phyloP scores from a whole-genome alignment of 2,888 invertebrate species.

The Rhyacophila evoluta region DNA sequence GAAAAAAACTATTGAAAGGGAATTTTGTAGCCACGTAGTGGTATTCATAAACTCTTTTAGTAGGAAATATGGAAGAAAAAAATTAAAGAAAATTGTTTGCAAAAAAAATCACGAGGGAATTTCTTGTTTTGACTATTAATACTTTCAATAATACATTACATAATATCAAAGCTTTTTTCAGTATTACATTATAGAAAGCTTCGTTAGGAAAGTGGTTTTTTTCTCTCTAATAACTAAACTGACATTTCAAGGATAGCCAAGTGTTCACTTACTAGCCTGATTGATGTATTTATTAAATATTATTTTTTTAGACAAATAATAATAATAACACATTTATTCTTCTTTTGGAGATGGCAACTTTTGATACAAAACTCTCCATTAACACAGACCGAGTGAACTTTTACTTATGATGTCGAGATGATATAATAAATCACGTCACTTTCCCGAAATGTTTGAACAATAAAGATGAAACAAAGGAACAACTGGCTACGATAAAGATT shows the following conservation, averaged over 20 bases:
- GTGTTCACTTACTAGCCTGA: background rate
- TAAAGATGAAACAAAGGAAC: conserved; percentile 17
- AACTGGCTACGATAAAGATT: background rate
- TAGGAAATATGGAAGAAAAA: too few species aligned
- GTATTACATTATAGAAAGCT: too few species aligned
- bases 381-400: background rate
- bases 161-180: too few species aligned
- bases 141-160: too few species aligned
- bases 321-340: background rate
- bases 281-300: background rate
- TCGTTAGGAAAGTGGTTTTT: too few species aligned
- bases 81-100: too few species aligned
- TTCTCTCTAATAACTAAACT: background rate
- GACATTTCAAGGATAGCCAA: background rate
- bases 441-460: conserved; percentile 4
- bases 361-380: background rate
- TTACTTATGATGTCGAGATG: background rate
- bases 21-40: too few species aligned
- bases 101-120: too few species aligned
- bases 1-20: too few species aligned
- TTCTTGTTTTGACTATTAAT: too few species aligned
- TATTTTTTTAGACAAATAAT: background rate
- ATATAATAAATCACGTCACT: conserved; percentile 7
- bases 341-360: background rate
- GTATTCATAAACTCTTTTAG: too few species aligned